phyloP scores from a whole-genome alignment of 1,140 invertebrate genomes.

The Vollenhovia emeryi region DNA sequence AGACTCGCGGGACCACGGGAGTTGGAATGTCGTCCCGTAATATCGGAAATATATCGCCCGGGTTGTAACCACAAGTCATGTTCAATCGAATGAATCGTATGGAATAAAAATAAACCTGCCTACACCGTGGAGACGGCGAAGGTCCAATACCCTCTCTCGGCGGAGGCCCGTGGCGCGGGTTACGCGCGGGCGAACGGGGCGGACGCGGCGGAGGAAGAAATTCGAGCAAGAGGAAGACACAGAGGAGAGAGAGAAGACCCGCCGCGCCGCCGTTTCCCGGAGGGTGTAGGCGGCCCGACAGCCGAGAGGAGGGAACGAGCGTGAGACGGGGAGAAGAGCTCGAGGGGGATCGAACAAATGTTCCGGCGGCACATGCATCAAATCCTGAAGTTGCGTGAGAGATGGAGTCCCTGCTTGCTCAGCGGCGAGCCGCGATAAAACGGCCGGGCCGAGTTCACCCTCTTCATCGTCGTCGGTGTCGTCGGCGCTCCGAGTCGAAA shows the following conservation, averaged over 20 bases:
- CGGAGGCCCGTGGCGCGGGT: not conserved
- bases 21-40: conserved; percentile 80
- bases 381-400: conserved; percentile 66
- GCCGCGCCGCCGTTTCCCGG: not conserved
- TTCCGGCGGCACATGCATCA: conserved; percentile 64
- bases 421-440: conserved; percentile 63
- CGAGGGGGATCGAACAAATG: conserved; percentile 63
- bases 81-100: conserved; percentile 83
- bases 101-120: conserved; percentile 82
- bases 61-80: conserved; percentile 82
- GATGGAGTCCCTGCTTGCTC: conserved; percentile 64
- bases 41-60: conserved; percentile 81
- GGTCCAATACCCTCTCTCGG: conserved; percentile 56
- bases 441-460: conserved; percentile 32
- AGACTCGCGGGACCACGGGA: conserved; percentile 69
- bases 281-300: not conserved
- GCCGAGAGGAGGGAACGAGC: not conserved
- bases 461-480: conserved; percentile 20
- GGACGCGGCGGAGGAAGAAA: conserved; percentile 34
- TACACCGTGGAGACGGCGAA: conserved; percentile 67
- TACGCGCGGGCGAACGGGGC: not conserved
- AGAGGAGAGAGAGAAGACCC: not conserved
- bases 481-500: conserved; percentile 19
- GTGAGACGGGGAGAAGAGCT: not conserved
- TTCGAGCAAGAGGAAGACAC: conserved; percentile 50